Conservation (phyloP, 2,888 invertebrate genomes). For the Aethes cnicana region DNA sequence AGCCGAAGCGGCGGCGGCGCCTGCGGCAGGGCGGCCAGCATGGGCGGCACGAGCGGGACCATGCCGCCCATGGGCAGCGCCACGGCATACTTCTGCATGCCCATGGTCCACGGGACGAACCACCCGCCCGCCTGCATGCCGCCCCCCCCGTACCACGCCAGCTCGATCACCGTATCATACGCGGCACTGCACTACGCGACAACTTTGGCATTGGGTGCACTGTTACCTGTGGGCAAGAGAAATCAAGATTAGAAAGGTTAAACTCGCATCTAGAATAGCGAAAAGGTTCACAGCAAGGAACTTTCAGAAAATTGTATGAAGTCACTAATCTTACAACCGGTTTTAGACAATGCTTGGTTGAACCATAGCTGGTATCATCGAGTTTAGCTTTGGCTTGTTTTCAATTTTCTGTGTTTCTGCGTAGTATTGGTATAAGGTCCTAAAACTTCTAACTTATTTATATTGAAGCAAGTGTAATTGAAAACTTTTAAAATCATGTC, state of each 20-base stretch:
- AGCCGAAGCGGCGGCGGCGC: constrained; percentile 67
- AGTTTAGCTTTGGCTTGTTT: too few relatives aligned
- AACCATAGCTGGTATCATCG: too few relatives aligned
- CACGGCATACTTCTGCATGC: constrained; percentile 76
- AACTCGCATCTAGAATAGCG: neutral
- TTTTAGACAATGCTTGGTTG: too few relatives aligned
- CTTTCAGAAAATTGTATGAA: too few relatives aligned
- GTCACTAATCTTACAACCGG: too few relatives aligned
- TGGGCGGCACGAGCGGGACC: constrained; percentile 68
- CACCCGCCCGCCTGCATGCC: constrained; percentile 78
- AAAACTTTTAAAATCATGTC: too few relatives aligned
- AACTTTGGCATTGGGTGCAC: constrained; percentile 45
- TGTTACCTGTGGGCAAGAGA: constrained; percentile 66
- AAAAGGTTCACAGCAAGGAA: neutral
- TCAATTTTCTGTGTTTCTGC: too few relatives aligned
- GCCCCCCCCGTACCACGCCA: constrained; percentile 79
- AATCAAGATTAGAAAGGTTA: too few relatives aligned
- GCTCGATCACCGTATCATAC: constrained; percentile 57
- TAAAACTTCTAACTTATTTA: too few relatives aligned
- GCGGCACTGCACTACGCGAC: constrained; percentile 42
- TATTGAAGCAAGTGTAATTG: too few relatives aligned
- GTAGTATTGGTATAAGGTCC: too few relatives aligned
- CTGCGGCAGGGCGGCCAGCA: constrained; percentile 70
- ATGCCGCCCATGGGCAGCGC: constrained; percentile 77
- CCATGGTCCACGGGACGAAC: constrained; percentile 74